Base-by-base conservation (phyloP, 2,888 invertebrate genomes). In the Cinara cedri region DNA sequence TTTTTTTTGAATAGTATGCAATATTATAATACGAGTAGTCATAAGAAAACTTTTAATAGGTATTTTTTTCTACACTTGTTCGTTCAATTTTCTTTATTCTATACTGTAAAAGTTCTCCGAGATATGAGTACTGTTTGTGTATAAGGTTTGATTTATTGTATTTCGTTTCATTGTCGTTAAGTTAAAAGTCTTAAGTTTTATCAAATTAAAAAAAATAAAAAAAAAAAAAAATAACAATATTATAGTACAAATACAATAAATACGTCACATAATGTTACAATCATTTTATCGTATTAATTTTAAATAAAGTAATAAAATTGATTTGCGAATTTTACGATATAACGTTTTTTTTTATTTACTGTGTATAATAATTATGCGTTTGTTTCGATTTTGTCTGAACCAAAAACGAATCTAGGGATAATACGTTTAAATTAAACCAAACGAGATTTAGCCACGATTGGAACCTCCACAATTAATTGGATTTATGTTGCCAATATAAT, bases 141-240 rank as follows among this genome's bases (percentile, higher is more conserved):
- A 10, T 54, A 49, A 26, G 26, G 46, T 72, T 72, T 72, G 57
- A 72, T 57, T 44, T 72, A 54, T 54, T 34, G 54, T 70, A 19
- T 51, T 46, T 51, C 51, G 26, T 68, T 70, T 21, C 42, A 42
- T 42, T 6, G 54, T 54, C 19, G 8, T 19, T 8, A 9, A n/a
- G 8, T 19, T 8, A 9, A n/a, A 26, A 72, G 44, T 46, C 72
- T 49, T 19, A n/a, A 55, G 57, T 57, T 14, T 60, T 60, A 49
- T 1, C 11, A 26, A 60, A 72, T 60, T 72, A 16, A 60, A 60
- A 60, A 46, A 54, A 54, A 54, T n/a, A 54, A 34, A 34, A 34
- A 3, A 46, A 54, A 54, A 54, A 54, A 54, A 34, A 34, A 34
- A 3, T 6, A 51, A 72, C 71, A 71, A 57, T 55, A 71, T 57